Evolutionary conservation across 1,140 invertebrate species (phyloP), one percentile per base, ranked within the genome.

Genomic region (Macrostomum lignano): DNA sequence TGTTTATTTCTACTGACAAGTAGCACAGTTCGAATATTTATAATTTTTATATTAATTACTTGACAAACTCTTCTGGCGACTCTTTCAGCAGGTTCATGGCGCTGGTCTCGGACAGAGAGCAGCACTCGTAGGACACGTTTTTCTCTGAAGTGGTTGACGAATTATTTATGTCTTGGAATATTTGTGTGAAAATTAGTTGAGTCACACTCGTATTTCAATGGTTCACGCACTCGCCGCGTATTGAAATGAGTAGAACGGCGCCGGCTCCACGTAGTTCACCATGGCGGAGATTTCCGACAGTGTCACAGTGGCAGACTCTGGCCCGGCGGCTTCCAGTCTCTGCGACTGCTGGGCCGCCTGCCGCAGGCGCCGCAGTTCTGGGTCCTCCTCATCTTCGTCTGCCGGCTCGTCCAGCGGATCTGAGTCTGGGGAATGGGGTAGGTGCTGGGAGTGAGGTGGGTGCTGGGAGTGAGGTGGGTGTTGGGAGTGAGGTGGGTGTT

Each of bases 21-120:
- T n/a, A n/a, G n/a, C n/a, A n/a, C n/a, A n/a, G n/a, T n/a, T n/a
- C n/a, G n/a, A n/a, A n/a, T n/a, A n/a, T n/a, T n/a, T n/a, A n/a
- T n/a, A n/a, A n/a, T n/a, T n/a, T n/a, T n/a, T n/a, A 24, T 24
- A 9, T 24, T 24, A 9, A 24, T 28, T 60, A 63, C 67, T 93
- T 91, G 38, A 93, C 82, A 63, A 94, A 93, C 46, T 94, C 82
- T 17, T 86, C 70, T 1, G 86, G 82, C 22, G 70, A 66, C 55
- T 88, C 79, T 57, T 93, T 93, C 17, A 93, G 55, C 20, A 86
- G 58, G n/a, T 72, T 74, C 2, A 74, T 81, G 0, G 81, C 81
- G 58, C 84, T 78, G 38, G 79, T 84, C 57, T 94, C 86, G 42
- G 88, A 84, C 58, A 94, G 91, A 9, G 82, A 93, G 3, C 79